These are phyloP conservation scores for Epinotia ramella DNA, from an alignment of 2,888 invertebrate genomes.

Conservation along the genomic window DNA sequence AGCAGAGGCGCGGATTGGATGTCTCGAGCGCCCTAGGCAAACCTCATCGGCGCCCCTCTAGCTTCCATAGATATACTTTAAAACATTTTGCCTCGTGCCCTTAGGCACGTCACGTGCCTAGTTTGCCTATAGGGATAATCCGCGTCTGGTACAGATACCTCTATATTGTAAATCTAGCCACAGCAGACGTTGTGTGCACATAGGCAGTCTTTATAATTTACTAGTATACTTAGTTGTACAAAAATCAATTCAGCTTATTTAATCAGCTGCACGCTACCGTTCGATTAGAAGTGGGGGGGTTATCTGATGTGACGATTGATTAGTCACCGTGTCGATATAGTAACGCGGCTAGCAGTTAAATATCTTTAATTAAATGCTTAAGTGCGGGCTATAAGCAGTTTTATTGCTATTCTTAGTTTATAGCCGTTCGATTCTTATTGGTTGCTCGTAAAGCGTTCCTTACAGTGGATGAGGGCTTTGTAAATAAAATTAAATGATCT, in stretches of 20 bases:
- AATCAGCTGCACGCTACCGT: constrained; percentile 6
- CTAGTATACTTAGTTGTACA: too few relatives aligned
- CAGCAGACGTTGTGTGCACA: too few relatives aligned
- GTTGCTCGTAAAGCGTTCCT: not conserved
- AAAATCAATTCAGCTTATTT: constrained; percentile 4
- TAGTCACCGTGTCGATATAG: not conserved
- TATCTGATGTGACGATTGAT: not conserved
- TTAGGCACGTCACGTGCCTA: too few relatives aligned
- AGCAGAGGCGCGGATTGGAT: too few relatives aligned
- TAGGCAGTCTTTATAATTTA: too few relatives aligned
- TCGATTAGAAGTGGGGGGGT: not conserved
- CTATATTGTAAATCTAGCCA: too few relatives aligned
- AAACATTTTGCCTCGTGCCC: too few relatives aligned
- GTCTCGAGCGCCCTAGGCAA: too few relatives aligned
- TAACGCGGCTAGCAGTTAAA: constrained; percentile 12
- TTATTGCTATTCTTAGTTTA: constrained; percentile 38
- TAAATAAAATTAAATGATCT: not conserved
- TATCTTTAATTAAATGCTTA: constrained; percentile 39
- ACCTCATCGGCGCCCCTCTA: too few relatives aligned
- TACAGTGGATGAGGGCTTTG: not conserved
- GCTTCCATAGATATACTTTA: too few relatives aligned
- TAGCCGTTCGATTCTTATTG: constrained; percentile 39
- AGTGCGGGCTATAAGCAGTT: constrained; percentile 21
- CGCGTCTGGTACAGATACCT: too few relatives aligned
- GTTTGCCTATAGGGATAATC: too few relatives aligned